Percentiles rank a stretch among this genome's conserved stretches.
Conservation (phyloP, 2,797 vertebrate species). For the Lepus oiostolus region DNA sequence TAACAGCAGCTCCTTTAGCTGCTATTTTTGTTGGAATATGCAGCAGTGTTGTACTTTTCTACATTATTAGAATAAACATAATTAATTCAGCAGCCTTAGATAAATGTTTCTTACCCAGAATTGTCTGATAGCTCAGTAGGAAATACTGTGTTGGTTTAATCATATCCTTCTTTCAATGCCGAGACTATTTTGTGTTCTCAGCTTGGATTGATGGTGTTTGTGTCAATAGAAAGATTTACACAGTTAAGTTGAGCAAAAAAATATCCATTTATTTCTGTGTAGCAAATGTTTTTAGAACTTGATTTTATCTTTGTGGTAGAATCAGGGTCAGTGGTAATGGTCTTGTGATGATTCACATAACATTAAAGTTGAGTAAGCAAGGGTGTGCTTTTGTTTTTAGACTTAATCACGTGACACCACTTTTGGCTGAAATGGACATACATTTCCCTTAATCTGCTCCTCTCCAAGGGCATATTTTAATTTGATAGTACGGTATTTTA, state of each 20-base stretch:
- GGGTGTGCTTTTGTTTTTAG: not conserved
- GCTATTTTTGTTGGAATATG: conserved; percentile 16
- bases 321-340: not conserved
- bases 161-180: not conserved
- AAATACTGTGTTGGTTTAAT: not conserved
- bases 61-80: not conserved
- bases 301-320: conserved; percentile 16
- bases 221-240: conserved; percentile 20
- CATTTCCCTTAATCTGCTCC: not conserved
- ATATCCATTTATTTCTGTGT: not conserved
- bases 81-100: not conserved
- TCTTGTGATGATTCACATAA: not conserved
- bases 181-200: not conserved
- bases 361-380: conserved; percentile 20
- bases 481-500: not conserved
- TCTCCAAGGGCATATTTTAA: not conserved
- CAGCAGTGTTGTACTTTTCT: not conserved
- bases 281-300: not conserved
- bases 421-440: not conserved
- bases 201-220: not conserved
- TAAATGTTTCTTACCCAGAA: not conserved
- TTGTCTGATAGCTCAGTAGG: not conserved
- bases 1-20: not conserved
- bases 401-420: not conserved
- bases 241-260: conserved; percentile 33